These are phyloP conservation scores for Pelobates cultripes DNA, from an alignment of 2,797 vertebrate species.

Conservation along the genomic window DNA sequence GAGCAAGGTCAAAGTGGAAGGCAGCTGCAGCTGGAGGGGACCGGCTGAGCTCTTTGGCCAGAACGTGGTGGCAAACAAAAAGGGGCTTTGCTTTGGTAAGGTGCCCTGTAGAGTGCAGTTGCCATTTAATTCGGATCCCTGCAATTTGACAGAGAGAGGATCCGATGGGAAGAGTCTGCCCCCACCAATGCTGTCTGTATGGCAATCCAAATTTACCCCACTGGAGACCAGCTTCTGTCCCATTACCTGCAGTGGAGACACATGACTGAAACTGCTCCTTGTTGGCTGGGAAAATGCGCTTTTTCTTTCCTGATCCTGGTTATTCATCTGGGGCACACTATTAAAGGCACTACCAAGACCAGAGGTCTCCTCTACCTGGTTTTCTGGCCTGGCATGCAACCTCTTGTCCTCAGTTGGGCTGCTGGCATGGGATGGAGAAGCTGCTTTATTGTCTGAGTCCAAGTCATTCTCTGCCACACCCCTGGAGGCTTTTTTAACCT, in stretches of 20 bases:
- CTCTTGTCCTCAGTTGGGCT: slow-evolving; percentile 64
- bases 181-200: slow-evolving; percentile 81
- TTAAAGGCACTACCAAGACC: slow-evolving; percentile 83
- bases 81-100: slow-evolving; percentile 90
- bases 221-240: slow-evolving; percentile 83
- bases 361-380: slow-evolving; percentile 63
- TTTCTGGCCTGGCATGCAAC: slow-evolving; percentile 31
- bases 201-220: slow-evolving; percentile 77
- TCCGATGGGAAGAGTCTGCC: slow-evolving; percentile 87
- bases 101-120: slow-evolving; percentile 73
- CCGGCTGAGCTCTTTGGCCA: slow-evolving; percentile 89
- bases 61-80: slow-evolving; percentile 90
- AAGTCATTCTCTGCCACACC: slow-evolving; percentile 80
- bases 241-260: slow-evolving; percentile 82
- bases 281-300: slow-evolving; percentile 93
- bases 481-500: slow-evolving; percentile 82
- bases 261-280: slow-evolving; percentile 82
- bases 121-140: slow-evolving; percentile 78
- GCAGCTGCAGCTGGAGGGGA: slow-evolving; percentile 90
- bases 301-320: slow-evolving; percentile 78
- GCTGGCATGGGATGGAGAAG: slow-evolving; percentile 45
- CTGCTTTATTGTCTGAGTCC: slow-evolving; percentile 57
- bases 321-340: slow-evolving; percentile 80
- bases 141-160: slow-evolving; percentile 86
- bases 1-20: slow-evolving; percentile 89